Conservation (phyloP, 2,113 vertebrate genomes). For the Phalacrocorax pelagicus region DNA sequence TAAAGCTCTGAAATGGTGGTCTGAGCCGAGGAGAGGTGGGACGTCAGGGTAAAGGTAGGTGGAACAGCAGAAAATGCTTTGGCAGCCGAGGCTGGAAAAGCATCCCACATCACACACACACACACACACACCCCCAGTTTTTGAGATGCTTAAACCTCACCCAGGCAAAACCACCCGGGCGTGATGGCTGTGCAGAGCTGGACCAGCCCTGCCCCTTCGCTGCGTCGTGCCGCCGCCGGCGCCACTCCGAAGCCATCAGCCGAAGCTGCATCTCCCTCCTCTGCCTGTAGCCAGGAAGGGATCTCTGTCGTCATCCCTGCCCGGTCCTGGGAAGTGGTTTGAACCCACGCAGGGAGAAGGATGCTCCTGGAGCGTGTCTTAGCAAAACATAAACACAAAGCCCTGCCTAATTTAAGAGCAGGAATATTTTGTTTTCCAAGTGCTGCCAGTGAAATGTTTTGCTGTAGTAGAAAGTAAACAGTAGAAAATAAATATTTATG, state of each 20-base stretch:
- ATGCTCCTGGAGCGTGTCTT: neutral
- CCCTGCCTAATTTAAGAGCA: neutral
- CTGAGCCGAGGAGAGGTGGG: neutral
- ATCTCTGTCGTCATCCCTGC: neutral
- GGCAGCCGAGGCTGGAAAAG: neutral
- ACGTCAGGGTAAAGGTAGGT: neutral
- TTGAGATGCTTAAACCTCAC: neutral
- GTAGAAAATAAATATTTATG: neutral
- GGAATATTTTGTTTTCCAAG: too few relatives aligned
- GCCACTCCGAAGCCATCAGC: neutral
- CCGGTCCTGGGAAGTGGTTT: neutral
- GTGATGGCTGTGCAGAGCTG: rapidly evolving
- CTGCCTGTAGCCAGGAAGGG: rapidly evolving
- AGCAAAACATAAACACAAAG: neutral
- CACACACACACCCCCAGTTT: too few relatives aligned
- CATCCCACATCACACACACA: rapidly evolving
- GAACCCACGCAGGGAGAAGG: neutral
- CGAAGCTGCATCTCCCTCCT: neutral
- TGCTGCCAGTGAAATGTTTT: neutral
- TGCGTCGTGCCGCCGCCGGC: rapidly evolving
- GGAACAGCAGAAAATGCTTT: neutral
- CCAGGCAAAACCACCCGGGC: neutral
- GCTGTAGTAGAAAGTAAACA: neutral
- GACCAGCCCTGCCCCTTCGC: neutral
- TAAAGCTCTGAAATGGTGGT: neutral